These are phyloP conservation scores for Nycteola revayana DNA, from an alignment of 2,888 invertebrate genomes.

Conservation along the genomic window DNA sequence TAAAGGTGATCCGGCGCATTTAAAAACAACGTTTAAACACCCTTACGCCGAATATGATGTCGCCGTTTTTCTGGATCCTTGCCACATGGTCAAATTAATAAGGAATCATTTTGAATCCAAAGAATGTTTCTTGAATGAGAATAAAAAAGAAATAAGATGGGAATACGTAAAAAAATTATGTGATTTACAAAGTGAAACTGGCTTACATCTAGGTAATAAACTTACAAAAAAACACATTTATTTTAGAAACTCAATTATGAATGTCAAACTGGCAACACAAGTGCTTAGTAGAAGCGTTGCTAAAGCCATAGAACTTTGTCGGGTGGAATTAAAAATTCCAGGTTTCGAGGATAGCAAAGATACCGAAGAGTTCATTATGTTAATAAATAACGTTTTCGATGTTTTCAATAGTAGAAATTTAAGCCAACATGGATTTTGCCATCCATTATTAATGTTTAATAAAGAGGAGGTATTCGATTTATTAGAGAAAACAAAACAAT, in stretches of 20 bases:
- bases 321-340: conserved; percentile 6
- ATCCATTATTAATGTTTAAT: conserved; percentile 5
- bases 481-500: conserved; percentile 9
- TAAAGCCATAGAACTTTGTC: conserved; percentile 14
- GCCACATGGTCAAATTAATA: conserved; percentile 15
- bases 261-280: conserved; percentile 20
- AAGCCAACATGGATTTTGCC: conserved; percentile 3
- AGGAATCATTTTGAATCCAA: no score
- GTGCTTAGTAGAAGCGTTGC: conserved; percentile 12
- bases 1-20: no score
- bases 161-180: conserved; percentile 3
- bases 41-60: conserved; percentile 10
- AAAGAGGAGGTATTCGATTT: conserved; percentile 5
- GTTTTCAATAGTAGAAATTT: no score
- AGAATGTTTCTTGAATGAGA: no score
- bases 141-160: no score
- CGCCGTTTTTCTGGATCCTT: conserved; percentile 15
- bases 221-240: conserved; percentile 12
- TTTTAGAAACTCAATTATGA: conserved; percentile 21
- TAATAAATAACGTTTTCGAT: no score
- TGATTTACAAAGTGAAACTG: conserved; percentile 9
- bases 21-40: conserved; percentile 13
- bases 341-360: conserved; percentile 8
- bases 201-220: conserved; percentile 14
- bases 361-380: no score